These are phyloP conservation scores for Lithobates pipiens DNA, from an alignment of 2,797 vertebrate genomes.

Conservation along the genomic window DNA sequence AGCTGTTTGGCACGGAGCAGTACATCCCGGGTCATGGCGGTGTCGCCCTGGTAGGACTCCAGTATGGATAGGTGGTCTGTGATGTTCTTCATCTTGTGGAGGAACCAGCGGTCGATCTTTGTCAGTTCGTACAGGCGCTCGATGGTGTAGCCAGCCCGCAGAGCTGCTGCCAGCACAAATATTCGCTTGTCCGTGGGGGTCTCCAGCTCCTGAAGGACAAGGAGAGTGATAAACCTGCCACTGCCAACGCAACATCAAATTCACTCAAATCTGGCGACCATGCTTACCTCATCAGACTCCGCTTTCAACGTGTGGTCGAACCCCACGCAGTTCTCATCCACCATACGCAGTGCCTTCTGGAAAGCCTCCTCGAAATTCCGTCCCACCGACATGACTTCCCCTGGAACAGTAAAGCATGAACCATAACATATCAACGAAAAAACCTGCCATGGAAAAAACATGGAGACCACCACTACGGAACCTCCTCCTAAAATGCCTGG, in stretches of 20 bases:
- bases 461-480: no score
- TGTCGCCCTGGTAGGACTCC: constrained; percentile 82
- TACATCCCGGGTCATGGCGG: constrained; percentile 79
- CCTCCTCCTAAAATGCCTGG: no score
- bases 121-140: constrained; percentile 92
- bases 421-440: no score
- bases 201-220: constrained; percentile 86
- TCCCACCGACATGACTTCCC: constrained; percentile 97
- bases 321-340: constrained; percentile 96
- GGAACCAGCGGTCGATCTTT: constrained; percentile 96
- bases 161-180: constrained; percentile 90
- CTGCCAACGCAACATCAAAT: not conserved
- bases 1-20: constrained; percentile 92
- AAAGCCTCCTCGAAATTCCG: constrained; percentile 96
- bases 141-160: constrained; percentile 86
- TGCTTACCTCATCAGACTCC: constrained; percentile 82
- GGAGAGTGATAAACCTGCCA: not conserved
- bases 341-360: constrained; percentile 97
- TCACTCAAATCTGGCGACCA: no score
- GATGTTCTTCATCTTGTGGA: constrained; percentile 98
- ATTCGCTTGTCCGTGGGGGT: constrained; percentile 95
- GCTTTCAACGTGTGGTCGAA: constrained; percentile 94
- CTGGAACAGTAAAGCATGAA: constrained; percentile 68
- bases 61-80: constrained; percentile 82
- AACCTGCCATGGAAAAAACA: no score